Evolutionary conservation across 2,797 vertebrate genomes (phyloP), one percentile per base, ranked within the genome.

Genomic region (Cryptoprocta ferox): DNA sequence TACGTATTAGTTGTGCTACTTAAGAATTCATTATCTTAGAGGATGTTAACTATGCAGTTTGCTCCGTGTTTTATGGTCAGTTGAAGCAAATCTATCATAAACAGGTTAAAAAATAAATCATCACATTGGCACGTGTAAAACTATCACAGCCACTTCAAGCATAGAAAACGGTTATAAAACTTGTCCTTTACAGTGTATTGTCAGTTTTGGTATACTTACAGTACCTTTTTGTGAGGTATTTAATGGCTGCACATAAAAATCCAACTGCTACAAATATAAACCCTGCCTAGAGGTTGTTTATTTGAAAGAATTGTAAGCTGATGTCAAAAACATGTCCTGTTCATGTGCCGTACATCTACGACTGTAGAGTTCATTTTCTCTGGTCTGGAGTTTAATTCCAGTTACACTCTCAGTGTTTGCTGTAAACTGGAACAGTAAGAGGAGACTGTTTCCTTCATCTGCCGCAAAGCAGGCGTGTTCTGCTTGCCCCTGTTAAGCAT

Each of bases 251-350:
- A 45, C 16, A 14, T 85, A 97, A 94, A 94, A 95, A 76, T 50
- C n/a, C 53, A 95, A 21, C 50, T 78, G 48, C 37, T 88, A 70
- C 66, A 91, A 68, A 88, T 73, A 75, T 93, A 93, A 95, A n/a
- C 21, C 70, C n/a, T 95, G 14, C 30, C 66, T 92, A 92, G 37
- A 94, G 70, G 32, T 75, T 87, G 66, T 94, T 96, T 86, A 71
- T 78, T 82, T 96, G 73, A 89, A 93, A 90, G 26, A 95, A 56
- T 79, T 91, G 4, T 76, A 95, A 83, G 21, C 56, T 95, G 26
- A 28, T 75, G 21, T 92, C 42, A 92, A 63, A 89, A 92, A 90
- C 56, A 78, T 53, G 35, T 61, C 39, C 12, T 37, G 14, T 90
- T 78, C 90, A 50, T 89, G 50, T 61, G 39, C 15, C 45, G 39